These are phyloP conservation scores for Dipus sagitta DNA, from an alignment of 2,797 vertebrate genomes.

Conservation along the genomic window DNA sequence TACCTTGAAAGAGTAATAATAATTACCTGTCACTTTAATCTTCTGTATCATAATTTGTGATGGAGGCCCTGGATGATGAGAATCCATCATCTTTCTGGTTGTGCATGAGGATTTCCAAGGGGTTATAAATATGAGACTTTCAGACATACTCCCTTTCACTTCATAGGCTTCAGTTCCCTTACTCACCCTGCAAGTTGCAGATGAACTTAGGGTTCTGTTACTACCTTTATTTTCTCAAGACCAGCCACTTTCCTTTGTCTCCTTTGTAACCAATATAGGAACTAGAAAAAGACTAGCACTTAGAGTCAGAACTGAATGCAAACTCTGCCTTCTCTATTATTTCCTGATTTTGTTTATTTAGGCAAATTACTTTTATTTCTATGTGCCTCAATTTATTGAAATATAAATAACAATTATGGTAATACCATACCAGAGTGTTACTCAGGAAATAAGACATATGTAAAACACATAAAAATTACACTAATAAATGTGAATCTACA, in stretches of 20 bases:
- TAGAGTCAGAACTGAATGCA: neutral
- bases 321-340: conserved; percentile 6
- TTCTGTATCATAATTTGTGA: conserved; percentile 12
- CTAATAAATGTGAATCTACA: neutral
- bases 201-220: neutral
- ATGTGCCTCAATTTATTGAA: neutral
- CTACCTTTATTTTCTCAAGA: conserved; percentile 29
- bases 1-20: conserved; percentile 22
- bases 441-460: neutral
- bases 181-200: conserved; percentile 37
- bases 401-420: conserved; percentile 4
- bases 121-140: neutral
- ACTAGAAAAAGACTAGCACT: conserved; percentile 16
- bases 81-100: neutral
- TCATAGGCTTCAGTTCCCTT: neutral
- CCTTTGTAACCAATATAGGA: neutral
- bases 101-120: neutral
- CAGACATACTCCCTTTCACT: conserved; percentile 6
- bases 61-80: neutral
- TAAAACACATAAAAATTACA: neutral
- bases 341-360: conserved; percentile 45
- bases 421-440: neutral
- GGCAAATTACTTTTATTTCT: conserved; percentile 40
- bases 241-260: neutral
- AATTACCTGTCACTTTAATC: neutral